Conservation (phyloP, 1,140 invertebrate genomes). For the Aphaenogaster rudis region DNA sequence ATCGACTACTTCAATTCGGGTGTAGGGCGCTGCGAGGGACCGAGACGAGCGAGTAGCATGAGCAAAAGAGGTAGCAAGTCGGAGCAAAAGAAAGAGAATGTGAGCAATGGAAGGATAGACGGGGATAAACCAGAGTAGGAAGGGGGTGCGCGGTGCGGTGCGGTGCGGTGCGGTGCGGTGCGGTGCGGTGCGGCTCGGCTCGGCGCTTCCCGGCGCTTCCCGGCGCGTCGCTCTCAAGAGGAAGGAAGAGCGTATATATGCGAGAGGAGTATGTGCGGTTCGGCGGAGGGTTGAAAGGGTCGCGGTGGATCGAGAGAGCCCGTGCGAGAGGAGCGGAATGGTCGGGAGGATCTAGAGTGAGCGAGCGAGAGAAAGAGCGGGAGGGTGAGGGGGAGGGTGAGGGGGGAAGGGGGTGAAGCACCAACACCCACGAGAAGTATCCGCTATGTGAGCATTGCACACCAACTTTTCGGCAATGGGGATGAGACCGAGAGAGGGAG, state of each 20-base stretch:
- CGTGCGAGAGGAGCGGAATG: neutral
- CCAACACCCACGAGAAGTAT: slow-evolving; percentile 70
- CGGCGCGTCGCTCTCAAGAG: slow-evolving; percentile 36
- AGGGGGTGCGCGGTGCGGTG: slow-evolving; percentile 22
- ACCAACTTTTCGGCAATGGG: slow-evolving; percentile 68
- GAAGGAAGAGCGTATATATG: slow-evolving; percentile 33
- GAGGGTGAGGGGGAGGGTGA: slow-evolving; percentile 1
- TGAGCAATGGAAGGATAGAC: slow-evolving; percentile 56
- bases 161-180: neutral
- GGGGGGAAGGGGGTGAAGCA: slow-evolving; percentile 33
- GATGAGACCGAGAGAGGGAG: slow-evolving; percentile 41
- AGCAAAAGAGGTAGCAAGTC: slow-evolving; percentile 36
- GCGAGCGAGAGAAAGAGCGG: slow-evolving; percentile 36
- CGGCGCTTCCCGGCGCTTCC: neutral
- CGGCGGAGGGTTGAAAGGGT: slow-evolving; percentile 26
- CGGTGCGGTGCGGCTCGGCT: neutral
- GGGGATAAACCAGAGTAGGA: slow-evolving; percentile 62
- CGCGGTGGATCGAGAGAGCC: slow-evolving; percentile 38
- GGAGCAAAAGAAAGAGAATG: slow-evolving; percentile 65
- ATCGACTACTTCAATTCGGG: slow-evolving; percentile 85
- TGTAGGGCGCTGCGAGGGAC: slow-evolving; percentile 76
- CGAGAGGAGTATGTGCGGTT: slow-evolving; percentile 56
- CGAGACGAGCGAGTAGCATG: slow-evolving; percentile 1
- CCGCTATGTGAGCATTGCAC: slow-evolving; percentile 64
- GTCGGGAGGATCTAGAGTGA: slow-evolving; percentile 39